Base-by-base conservation (phyloP, 2,888 invertebrate species). In the Eremobia ochroleuca region DNA sequence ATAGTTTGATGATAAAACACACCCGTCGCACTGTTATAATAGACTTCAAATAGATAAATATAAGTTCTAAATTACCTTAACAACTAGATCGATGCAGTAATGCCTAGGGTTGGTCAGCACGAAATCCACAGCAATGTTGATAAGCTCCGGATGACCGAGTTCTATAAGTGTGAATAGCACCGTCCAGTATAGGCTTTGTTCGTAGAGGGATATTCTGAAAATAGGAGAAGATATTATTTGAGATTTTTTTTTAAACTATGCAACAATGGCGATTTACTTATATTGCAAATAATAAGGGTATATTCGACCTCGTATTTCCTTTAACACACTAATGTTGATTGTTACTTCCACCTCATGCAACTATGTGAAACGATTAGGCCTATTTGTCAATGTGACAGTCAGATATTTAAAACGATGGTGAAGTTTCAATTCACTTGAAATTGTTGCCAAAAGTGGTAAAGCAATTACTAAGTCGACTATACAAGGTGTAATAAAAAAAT, bases 121-220 rank as follows among this genome's bases (percentile, higher is more conserved):
- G 77, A 95, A 96, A 62, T 96, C 95, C 5, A 95, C 95, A 0
- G 97, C 96, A 0, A 93, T 85, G 46, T 91, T 93, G n/a, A 96
- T 91, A 5, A 97, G 90, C 9, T 96, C 96, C 0, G 95, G 94
- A 40, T 96, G 94, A 0, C 96, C 97, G 0, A 95, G 82, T 76
- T 96, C 96, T 13, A 96, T 91, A 31, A 97, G 87, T 0, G 94
- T 91, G 82, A 97, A 97, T 3, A 97, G 83, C 2, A 96, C 94
- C 0, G 96, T 92, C 97, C 97, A 97, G 82, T 96, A 95, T 9
- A 97, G 77, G 76, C 96, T 94, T 83, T 96, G 96, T 73, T 97
- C 97, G 86, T 97, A 96, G 0, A 95, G 88, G 0, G 97, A 97
- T 89, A 97, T 94, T 83, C 97, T 97, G 93, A 0, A 83, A 81